Conservation (phyloP, 2,113 vertebrate genomes). For the Colaptes auratus region DNA sequence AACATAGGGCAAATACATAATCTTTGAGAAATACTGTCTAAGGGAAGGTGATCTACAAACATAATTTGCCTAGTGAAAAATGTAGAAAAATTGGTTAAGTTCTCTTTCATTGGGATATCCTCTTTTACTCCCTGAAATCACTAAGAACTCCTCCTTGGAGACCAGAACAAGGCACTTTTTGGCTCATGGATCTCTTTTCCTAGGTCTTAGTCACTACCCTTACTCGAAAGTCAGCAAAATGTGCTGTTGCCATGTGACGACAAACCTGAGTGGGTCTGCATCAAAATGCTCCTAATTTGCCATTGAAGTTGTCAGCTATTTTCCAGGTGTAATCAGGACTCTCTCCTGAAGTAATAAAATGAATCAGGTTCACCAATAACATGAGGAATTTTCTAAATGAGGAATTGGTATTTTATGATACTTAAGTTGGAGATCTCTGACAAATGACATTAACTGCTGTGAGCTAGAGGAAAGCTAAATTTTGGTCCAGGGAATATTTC, state of each 20-base stretch:
- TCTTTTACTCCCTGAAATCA: not conserved
- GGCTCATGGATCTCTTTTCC: not conserved
- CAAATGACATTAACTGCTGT: not conserved
- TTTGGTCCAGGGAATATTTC: not conserved
- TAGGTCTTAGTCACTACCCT: not conserved
- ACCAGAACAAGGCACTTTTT: not conserved
- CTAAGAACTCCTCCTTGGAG: not conserved
- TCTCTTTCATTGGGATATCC: not conserved
- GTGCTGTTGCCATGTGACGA: not conserved
- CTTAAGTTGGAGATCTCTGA: not conserved
- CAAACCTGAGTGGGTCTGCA: not conserved
- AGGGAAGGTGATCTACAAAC: not conserved
- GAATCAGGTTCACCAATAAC: not conserved
- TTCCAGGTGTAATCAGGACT: constrained; percentile 4
- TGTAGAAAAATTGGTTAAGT: not conserved
- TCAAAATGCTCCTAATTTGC: not conserved
- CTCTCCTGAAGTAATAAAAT: constrained; percentile 3
- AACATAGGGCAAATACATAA: not conserved
- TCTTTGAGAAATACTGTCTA: not conserved
- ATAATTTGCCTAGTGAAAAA: not conserved
- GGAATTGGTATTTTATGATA: not conserved
- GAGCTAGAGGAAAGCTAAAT: not conserved
- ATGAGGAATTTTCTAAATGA: not conserved
- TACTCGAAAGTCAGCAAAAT: not conserved
- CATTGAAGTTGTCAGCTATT: not conserved